Base-by-base conservation (phyloP, 2,113 vertebrate genomes). In the Microtus ochrogaster region DNA sequence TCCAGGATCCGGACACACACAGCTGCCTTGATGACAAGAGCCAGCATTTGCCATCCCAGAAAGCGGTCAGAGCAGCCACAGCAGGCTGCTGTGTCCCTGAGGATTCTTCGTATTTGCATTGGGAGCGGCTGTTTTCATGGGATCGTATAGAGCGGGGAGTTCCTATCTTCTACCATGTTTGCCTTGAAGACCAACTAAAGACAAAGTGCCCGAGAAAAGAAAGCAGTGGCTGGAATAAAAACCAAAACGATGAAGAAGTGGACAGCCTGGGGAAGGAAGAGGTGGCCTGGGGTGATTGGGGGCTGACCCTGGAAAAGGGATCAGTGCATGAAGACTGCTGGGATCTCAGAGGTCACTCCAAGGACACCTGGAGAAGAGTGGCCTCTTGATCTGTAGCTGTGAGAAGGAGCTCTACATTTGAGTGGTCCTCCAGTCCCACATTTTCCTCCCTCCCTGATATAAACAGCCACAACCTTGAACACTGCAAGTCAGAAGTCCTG, bases 131-230 rank as follows among this genome's bases (percentile, higher is more conserved):
- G 94, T 97, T 98, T 97, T 89, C 95, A 95, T 30, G 44, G 92
- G 97, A 66, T 93, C 74, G 96, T 93, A 88, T 97, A 72, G n/a
- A 44, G 95, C 94, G 91, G 97, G 77, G 96, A 94, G 97, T 68
- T 90, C 61, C 3, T 49, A 78, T 52, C 49, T 36, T 94, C 92
- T 92, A 94, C 97, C 95, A 95, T 91, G 97, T 96, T 98, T 98
- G 92, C 93, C 90, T 70, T 97, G 89, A 79, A 98, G 83, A 83
- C 70, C n/a, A 98, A 98, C 68, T 97, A 87, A 79, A 98, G 83
- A 83, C 70, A 44, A 98, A 98, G 4, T n/a, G 24, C 17, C 47
- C 33, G 79, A 52, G 49, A 36, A 88, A 77, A 30, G 11, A 85
- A 68, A 89, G 28, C 85, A 72, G 47, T 66, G 33, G 36, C 28